Percentiles rank a stretch among this genome's conserved stretches.
Conservation (phyloP, 2,888 invertebrate species). For the Glaucopsyche alexis region DNA sequence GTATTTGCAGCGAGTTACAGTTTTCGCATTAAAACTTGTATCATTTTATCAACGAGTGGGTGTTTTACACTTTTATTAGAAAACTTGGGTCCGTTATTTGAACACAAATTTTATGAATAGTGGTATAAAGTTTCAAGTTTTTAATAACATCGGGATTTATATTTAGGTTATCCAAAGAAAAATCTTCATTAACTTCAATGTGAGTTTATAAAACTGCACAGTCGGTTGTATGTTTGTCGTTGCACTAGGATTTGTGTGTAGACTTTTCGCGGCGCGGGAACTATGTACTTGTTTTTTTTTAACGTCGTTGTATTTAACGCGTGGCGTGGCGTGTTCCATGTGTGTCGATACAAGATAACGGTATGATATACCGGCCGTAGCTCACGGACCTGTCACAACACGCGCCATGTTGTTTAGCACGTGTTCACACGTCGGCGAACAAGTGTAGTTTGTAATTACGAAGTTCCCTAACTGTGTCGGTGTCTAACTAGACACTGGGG, state of each 20-base stretch:
- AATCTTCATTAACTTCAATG: no score
- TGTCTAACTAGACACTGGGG: no score
- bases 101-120: neutral
- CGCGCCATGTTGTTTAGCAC: neutral
- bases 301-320: no score
- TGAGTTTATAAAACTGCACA: no score
- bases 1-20: neutral
- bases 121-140: neutral
- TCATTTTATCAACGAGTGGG: neutral
- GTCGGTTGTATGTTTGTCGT: no score
- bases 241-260: no score
- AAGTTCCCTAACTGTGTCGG: neutral
- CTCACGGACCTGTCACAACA: neutral
- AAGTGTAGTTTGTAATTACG: neutral
- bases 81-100: neutral
- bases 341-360: no score
- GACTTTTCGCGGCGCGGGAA: no score
- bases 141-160: neutral
- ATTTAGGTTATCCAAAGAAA: neutral
- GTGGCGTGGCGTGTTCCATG: no score
- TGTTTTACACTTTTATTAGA: constrained; percentile 4
- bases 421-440: neutral
- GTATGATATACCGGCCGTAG: no score
- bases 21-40: constrained; percentile 1
- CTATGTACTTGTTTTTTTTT: no score